Evolutionary conservation across 2,113 vertebrate species (phyloP), one percentile per base, ranked within the genome.

Genomic region (Hassar affinis): DNA sequence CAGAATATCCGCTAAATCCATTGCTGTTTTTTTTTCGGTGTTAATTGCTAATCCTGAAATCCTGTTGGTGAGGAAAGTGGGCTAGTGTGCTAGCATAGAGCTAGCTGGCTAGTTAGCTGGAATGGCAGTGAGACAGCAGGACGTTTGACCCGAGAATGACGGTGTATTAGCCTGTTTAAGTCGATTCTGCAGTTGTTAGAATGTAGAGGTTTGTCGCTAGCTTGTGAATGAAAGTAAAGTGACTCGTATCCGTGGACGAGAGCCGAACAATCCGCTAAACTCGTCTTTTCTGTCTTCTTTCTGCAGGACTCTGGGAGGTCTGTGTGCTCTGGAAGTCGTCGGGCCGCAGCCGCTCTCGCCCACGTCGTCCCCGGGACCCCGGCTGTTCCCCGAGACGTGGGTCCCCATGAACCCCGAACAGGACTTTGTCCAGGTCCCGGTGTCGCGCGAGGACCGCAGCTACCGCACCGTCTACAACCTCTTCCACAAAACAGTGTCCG

Each of bases 401-500:
- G 88, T 99, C 86, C 93, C 91, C 8, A 99, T 99, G 98, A 94
- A 95, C 83, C 93, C 95, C 42, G 94, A 92, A 93, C 97, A 98
- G 93, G 98, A 99, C 95, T 99, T 97, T 89, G 90, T 97, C 90
- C 98, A 98, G 95, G 98, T 99, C 94, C 97, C 97, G 86, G 96
- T 99, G 84, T 94, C 95, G 69, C 95, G 95, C 45, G 98, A 99
- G 80, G 98, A 99, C 89, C 97, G 96, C 89, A 99, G 97, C 94
- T 99, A 98, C 18, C 93, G 97, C 88, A 99, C 97, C 49, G 98
- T 99, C 90, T 99, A 99, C 87, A 97, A 97, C 90, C 96, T 99
- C 90, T 99, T 99, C 92, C 98, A 99, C 94, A 99, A 99, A 92
- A 99, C 98, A 1, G 96, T 99, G 87, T 97, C 97, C 0, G 98